Base-by-base conservation (phyloP, 2,797 vertebrate species). In the Sylvia borin region DNA sequence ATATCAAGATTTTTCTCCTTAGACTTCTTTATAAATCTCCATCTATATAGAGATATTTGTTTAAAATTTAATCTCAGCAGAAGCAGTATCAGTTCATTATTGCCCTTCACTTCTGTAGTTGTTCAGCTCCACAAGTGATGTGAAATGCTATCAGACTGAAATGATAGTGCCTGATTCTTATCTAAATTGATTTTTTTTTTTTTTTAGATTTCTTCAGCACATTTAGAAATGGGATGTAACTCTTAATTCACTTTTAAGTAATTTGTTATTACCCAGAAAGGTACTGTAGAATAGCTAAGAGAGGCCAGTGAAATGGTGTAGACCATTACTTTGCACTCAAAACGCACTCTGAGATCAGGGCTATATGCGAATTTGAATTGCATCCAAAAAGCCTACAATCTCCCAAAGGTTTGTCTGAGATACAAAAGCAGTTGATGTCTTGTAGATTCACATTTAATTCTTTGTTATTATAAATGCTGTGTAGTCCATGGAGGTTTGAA, bases 11-110 rank as follows among this genome's bases (percentile, higher is more conserved):
- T 91, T 80, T 83, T 62, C 84, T 93, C 21, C 65, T 93, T 82
- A 71, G 48, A 82, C 17, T 79, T 10, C 36, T 79, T 54, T 64
- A 70, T 66, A 84, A 76, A 92, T 79, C 70, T 90, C n/a, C 53
- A 82, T 89, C 71, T 82, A 64, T 67, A 71, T 58, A 87, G 64
- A 89, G 64, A 55, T 88, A 93, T 86, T 91, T 93, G 38, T 95
- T 95, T 94, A 93, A 97, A 92, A 86, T 94, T 92, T 92, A 91
- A 90, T 93, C 70, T 94, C 42, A 50, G 76, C 74, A 75, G 85
- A 93, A 92, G 53, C 73, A 78, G 34, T 75, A 94, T 90, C 70
- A 50, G 77, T 84, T 94, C 71, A 90, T 88, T 86, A 88, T 79
- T 84, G 16, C 53, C 48, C 53, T 93, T 92, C 53, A 76, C 53